phyloP scores from a whole-genome alignment of 2,797 vertebrate species.

The Ptychadena robeensis region DNA sequence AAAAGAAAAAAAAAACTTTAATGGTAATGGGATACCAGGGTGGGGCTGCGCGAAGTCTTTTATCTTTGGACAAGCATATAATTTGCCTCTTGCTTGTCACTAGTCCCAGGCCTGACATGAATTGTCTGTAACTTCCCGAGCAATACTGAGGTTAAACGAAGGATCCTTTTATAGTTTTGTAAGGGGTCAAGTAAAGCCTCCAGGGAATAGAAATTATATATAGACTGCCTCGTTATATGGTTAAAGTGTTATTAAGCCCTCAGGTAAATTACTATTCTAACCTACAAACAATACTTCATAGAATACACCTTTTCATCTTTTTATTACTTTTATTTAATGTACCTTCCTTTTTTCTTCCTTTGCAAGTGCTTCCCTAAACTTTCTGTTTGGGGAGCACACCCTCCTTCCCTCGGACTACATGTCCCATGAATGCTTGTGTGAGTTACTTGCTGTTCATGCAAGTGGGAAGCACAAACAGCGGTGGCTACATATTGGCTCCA shows the following conservation, averaged over 20 bases:
- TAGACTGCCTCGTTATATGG: neutral
- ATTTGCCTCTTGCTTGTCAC: constrained; percentile 35
- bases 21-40: constrained; percentile 40
- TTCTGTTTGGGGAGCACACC: too few relatives aligned
- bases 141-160: neutral
- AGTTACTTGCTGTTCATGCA: too few relatives aligned
- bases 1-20: neutral
- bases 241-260: neutral
- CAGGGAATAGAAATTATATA: neutral
- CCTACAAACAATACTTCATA: too few relatives aligned
- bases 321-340: too few relatives aligned
- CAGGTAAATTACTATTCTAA: too few relatives aligned
- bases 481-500: too few relatives aligned
- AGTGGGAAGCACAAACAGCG: too few relatives aligned
- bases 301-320: too few relatives aligned
- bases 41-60: constrained; percentile 44
- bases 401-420: too few relatives aligned
- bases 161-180: neutral
- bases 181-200: neutral
- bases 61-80: constrained; percentile 40
- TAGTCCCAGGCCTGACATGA: neutral
- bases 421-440: too few relatives aligned
- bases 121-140: constrained; percentile 17
- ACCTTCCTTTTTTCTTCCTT: too few relatives aligned
- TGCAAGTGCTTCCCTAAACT: too few relatives aligned